Evolutionary conservation across 2,113 vertebrate species (phyloP).

Genomic region (Pampusana beccarii): DNA sequence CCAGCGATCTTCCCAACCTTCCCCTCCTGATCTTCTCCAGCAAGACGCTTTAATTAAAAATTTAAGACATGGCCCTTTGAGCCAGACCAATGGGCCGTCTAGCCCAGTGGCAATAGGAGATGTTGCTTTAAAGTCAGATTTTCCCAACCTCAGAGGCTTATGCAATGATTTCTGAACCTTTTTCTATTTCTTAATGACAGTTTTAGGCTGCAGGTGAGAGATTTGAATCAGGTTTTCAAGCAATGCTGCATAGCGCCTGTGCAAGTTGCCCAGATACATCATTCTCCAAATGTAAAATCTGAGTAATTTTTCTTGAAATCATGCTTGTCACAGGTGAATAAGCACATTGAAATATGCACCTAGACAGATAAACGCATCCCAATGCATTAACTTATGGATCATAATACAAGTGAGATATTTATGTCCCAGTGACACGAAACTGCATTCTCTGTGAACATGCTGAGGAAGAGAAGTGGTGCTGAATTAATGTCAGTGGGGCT

Average conservation of each 20-base stretch:
- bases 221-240: not conserved
- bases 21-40: not conserved
- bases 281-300: not conserved
- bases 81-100: not conserved
- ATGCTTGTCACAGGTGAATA: not conserved
- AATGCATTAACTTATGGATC: not conserved
- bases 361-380: not conserved
- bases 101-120: not conserved
- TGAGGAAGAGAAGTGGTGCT: not conserved
- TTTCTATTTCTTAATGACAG: not conserved
- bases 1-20: not conserved
- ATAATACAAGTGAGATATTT: not conserved
- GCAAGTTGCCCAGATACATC: not conserved
- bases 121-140: not conserved
- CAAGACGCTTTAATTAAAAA: not conserved
- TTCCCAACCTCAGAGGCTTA: not conserved
- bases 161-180: not conserved
- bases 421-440: not conserved
- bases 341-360: not conserved
- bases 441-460: not conserved
- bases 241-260: accelerated
- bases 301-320: not conserved
- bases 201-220: not conserved
- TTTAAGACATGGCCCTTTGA: not conserved
- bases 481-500: slow-evolving; percentile 4